Evolutionary conservation across 2,113 vertebrate species (phyloP), one percentile per base, ranked within the genome.

Genomic region (Columbina picui): DNA sequence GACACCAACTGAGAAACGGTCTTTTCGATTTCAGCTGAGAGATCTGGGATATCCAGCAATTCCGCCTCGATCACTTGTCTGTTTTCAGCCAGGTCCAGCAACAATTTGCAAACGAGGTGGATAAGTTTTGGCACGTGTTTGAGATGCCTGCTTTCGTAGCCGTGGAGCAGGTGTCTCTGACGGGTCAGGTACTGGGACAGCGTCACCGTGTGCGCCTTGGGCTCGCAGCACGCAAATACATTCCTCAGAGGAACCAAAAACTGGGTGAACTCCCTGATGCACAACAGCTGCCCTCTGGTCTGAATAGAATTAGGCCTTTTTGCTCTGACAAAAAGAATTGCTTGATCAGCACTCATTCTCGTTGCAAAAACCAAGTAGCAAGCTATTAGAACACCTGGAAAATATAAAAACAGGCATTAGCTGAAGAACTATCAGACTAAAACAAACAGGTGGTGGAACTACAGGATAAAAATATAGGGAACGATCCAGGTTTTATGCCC

Each of bases 261-360:
- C 96, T 99, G 99, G 9, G 99, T 98, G 67, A 99, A 99, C 94
- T 99, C 99, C 60, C 99, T 97, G 34, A 99, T 97, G 15, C 99
- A 99, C 20, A 99, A 91, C 36, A 99, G 95, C 96, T 99, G 99
- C 41, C 99, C 99, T 91, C 99, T 97, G 7, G 99, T 99, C 96
- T 99, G 99, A 95, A 99, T 99, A 47, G 99, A 99, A 90, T 99
- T 99, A 56, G 99, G 99, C 73, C 99, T 98, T 94, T 99, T 99
- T 41, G 99, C 99, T 67, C 99, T 98, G 49, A 99, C 98, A 93
- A 99, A 99, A 93, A 99, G 96, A 94, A 99, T 99, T 22, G 99
- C 99, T 94, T 99, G 99, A 94, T 99, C 99, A 32, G 99, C 99
- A 4, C 98, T 99, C 99, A 99, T 99, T 81, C 99, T 97, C 50